Conservation (phyloP, 2,888 invertebrate species). For the Scaptodrosophila latifasciaeformis region DNA sequence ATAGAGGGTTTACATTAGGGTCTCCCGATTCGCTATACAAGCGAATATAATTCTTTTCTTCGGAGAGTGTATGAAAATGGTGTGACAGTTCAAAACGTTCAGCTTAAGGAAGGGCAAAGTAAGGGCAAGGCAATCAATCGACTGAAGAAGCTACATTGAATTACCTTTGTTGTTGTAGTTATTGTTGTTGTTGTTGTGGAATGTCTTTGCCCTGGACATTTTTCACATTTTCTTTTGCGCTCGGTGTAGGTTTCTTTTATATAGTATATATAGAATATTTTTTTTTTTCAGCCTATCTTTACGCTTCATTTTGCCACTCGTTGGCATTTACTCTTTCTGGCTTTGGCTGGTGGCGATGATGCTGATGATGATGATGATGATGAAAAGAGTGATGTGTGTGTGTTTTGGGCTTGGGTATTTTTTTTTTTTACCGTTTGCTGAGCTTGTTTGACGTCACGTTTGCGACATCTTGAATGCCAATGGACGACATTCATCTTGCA, state of each 20-base stretch:
- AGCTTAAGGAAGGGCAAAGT: background rate
- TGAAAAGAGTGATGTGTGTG: too few relatives aligned
- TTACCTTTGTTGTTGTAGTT: constrained; percentile 4
- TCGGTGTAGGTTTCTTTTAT: too few relatives aligned
- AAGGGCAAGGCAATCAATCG: constrained; percentile 37
- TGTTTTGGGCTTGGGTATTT: background rate
- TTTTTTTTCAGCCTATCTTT: constrained; percentile 15
- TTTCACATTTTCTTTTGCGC: constrained; percentile 20
- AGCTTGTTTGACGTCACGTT: background rate
- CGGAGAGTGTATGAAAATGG: too few relatives aligned
- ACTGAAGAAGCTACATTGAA: constrained; percentile 4
- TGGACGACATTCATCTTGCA: constrained; percentile 14
- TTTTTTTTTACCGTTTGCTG: background rate
- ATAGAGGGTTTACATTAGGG: too few relatives aligned
- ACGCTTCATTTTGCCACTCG: constrained; percentile 23
- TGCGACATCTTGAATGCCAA: background rate
- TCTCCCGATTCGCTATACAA: too few relatives aligned
- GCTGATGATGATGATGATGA: too few relatives aligned
- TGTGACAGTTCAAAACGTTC: constrained; percentile 30
- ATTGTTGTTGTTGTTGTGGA: constrained; percentile 2
- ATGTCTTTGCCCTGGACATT: constrained; percentile 24
- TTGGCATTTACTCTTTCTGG: constrained; percentile 12
- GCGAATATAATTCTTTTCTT: too few relatives aligned
- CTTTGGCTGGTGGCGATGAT: too few relatives aligned
- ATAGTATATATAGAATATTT: too few relatives aligned